phyloP scores from a whole-genome alignment of 2,888 invertebrate genomes.

The Oscheius myriophilus region DNA sequence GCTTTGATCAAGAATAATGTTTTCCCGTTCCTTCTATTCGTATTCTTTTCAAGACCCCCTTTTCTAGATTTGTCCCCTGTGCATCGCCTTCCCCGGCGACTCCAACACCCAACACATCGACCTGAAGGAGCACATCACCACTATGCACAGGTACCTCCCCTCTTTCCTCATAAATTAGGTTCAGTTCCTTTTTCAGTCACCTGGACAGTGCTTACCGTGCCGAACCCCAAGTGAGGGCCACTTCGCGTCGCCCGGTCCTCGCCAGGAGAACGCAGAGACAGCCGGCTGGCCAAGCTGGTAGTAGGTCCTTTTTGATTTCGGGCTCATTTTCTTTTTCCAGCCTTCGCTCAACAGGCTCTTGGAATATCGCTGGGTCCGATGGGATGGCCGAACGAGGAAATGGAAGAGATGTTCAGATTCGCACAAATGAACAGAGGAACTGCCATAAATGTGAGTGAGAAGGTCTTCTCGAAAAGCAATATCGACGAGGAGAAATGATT shows the following conservation, averaged over 20 bases:
- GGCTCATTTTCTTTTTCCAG: conserved; percentile 5
- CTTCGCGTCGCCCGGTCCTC: conserved; percentile 41
- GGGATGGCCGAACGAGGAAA: conserved; percentile 31
- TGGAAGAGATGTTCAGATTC: conserved; percentile 33
- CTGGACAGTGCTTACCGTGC: conserved; percentile 25
- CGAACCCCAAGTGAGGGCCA: conserved; percentile 27
- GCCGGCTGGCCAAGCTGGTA: conserved; percentile 31
- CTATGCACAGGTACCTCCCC: conserved; percentile 80
- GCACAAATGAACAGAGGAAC: not conserved
- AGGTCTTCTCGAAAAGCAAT: not conserved
- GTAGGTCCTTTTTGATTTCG: not conserved
- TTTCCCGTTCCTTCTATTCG: not conserved
- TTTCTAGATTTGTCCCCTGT: conserved; percentile 90
- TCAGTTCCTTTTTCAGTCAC: conserved; percentile 21
- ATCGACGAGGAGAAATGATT: too few species aligned
- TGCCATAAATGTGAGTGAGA: not conserved
- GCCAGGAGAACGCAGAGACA: conserved; percentile 35
- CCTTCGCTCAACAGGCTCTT: conserved; percentile 13
- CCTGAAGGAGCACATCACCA: conserved; percentile 91
- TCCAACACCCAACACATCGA: conserved; percentile 96
- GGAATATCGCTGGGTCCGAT: conserved; percentile 4
- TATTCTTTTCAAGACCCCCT: too few species aligned
- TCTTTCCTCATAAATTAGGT: not conserved
- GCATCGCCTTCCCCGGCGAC: conserved; percentile 94
- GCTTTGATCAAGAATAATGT: too few species aligned